Conservation (phyloP, 2,888 invertebrate species). For the Dynastes tityus region DNA sequence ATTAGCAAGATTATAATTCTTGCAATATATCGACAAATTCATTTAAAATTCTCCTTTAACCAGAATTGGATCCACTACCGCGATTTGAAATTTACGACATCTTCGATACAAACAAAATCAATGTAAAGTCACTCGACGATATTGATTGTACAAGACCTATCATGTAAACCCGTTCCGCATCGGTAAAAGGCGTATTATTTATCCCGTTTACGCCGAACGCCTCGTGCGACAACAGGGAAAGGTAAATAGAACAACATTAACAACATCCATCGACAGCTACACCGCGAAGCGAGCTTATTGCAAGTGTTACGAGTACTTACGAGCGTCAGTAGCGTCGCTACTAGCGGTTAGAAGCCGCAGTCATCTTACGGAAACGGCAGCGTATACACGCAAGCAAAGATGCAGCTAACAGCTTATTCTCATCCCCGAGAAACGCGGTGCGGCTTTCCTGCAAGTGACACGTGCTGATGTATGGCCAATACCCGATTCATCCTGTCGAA, state of each 20-base stretch:
- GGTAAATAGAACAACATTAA: slow-evolving; percentile 28
- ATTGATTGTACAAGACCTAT: background rate
- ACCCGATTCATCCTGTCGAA: slow-evolving; percentile 53
- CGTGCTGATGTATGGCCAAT: slow-evolving; percentile 55
- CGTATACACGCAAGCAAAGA: slow-evolving; percentile 5
- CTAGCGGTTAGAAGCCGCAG: background rate
- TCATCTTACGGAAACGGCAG: slow-evolving; percentile 13
- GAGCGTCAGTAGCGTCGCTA: background rate
- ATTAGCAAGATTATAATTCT: too few relatives aligned
- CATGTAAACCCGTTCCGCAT: background rate
- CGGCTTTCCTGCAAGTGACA: slow-evolving; percentile 51
- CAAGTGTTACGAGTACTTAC: too few relatives aligned
- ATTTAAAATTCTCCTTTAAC: too few relatives aligned
- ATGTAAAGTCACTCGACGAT: too few relatives aligned
- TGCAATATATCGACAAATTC: too few relatives aligned
- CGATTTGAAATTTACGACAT: too few relatives aligned
- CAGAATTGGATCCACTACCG: too few relatives aligned
- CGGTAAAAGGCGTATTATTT: slow-evolving; percentile 4
- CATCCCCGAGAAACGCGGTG: background rate
- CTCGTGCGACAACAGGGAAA: background rate
- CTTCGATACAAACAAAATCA: too few relatives aligned
- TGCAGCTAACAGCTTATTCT: slow-evolving; percentile 23
- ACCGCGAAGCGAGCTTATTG: background rate
- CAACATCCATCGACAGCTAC: background rate
- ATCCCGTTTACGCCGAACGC: background rate